Evolutionary conservation across 2,797 vertebrate genomes (phyloP), one percentile per base, ranked within the genome.

Genomic region (Nasua narica): DNA sequence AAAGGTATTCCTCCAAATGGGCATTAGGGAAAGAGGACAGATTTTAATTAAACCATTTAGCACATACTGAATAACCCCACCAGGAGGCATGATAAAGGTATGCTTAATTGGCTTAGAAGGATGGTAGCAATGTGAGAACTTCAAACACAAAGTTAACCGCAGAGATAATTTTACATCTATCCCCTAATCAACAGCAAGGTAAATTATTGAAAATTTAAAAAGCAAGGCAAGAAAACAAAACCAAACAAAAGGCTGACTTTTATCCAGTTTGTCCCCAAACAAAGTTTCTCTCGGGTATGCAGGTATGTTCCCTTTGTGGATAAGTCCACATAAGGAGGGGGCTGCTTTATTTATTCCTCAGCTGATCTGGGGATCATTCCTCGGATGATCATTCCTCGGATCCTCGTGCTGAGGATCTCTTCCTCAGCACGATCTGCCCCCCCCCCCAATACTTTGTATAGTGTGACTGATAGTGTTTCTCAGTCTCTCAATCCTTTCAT

Each of bases 1-100:
- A 97, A 97, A 97, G 95, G 72, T 95, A 97, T 96, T 96, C 50
- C 95, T 97, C 95, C 62, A 96, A 97, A 94, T 97, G 95, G 95
- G 91, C 84, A 97, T 95, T 97, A 96, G 94, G 79, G 94, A 97
- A 95, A 97, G 89, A 97, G 95, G 96, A 96, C 94, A 97, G 92
- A 97, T 98, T 98, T 98, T 98, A 98, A 97, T 98, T 97, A 97
- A 97, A 96, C 81, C 92, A 81, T 96, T 98, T 97, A 98, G 94
- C 88, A 90, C 77, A 92, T 94, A 86, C 84, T 95, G 89, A 97
- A 96, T 96, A 97, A 98, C 91, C 91, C 96, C 96, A 95, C 91
- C 91, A 97, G 91, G 97, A 97, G 95, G 89, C 70, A 93, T 62
- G 83, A 93, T 95, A 96, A 94, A 97, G 79, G 79, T 96, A 93